Evolutionary conservation across 2,888 invertebrate genomes (phyloP).

Genomic region (Archips xylosteana): DNA sequence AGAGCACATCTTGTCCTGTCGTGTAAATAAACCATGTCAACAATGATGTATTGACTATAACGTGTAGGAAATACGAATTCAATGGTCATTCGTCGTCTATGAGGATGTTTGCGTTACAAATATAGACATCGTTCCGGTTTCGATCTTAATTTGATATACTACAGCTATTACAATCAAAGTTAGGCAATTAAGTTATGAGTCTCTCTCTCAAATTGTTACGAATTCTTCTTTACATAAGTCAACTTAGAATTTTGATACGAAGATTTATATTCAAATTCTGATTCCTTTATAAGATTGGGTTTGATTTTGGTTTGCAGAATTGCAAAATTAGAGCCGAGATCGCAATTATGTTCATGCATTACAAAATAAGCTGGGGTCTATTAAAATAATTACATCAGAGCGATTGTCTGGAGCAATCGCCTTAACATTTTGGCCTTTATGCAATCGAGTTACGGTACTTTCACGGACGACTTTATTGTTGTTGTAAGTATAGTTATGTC

Average conservation of each 20-base stretch:
- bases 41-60: slow-evolving; percentile 18
- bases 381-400: slow-evolving; percentile 28
- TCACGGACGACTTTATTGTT: not conserved
- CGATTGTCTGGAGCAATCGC: slow-evolving; percentile 9
- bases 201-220: too few species aligned
- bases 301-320: not conserved
- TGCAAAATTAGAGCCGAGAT: slow-evolving; percentile 6
- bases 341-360: not conserved
- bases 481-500: slow-evolving; percentile 18
- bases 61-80: slow-evolving; percentile 19
- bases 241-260: too few species aligned
- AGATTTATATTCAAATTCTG: not conserved
- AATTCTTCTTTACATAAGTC: too few species aligned
- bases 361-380: slow-evolving; percentile 12
- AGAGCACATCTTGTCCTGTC: slow-evolving; percentile 27
- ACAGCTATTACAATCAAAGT: not conserved
- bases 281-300: not conserved
- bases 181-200: too few species aligned
- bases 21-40: slow-evolving; percentile 37
- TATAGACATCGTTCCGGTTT: slow-evolving; percentile 23
- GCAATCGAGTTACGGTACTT: slow-evolving; percentile 21
- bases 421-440: slow-evolving; percentile 26
- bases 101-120: slow-evolving; percentile 9
- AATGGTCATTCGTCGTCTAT: slow-evolving; percentile 14
- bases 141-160: not conserved